A percentile compares a stretch with the other conserved stretches of the same genome.
These are phyloP conservation scores for Hoplias malabaricus DNA, from an alignment of 2,113 vertebrate species.

Conservation along the genomic window DNA sequence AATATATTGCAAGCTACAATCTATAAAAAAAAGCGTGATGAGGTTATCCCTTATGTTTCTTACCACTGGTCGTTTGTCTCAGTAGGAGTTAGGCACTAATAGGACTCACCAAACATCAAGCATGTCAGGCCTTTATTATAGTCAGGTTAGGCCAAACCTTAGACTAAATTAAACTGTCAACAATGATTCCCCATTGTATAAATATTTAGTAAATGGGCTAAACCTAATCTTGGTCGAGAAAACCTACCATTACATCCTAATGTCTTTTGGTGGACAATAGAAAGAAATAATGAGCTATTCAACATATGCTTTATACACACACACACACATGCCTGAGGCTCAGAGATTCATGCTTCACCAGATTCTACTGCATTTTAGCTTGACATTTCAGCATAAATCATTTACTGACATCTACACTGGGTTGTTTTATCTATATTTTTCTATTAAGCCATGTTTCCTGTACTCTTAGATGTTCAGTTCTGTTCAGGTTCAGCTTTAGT, in stretches of 20 bases:
- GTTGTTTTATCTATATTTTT: neutral
- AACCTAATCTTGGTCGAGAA: neutral
- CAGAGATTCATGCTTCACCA: neutral
- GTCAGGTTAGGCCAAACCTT: neutral
- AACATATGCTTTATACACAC: neutral
- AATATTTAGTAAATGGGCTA: neutral
- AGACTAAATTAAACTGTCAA: constrained; percentile 9
- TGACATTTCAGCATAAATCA: too few species aligned
- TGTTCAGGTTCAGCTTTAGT: neutral
- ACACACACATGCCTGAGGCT: neutral
- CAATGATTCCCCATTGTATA: neutral
- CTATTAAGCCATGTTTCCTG: too few species aligned
- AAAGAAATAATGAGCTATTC: neutral
- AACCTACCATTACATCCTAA: neutral
- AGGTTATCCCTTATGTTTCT: too few species aligned
- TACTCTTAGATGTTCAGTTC: neutral
- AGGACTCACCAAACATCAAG: neutral
- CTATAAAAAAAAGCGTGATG: too few species aligned
- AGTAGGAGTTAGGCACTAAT: neutral
- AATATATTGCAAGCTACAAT: too few species aligned
- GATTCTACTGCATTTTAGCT: neutral
- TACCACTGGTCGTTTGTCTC: neutral
- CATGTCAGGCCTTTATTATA: neutral
- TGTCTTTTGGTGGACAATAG: neutral
- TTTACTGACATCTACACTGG: neutral